Evolutionary conservation across 2,113 vertebrate genomes (phyloP).

Genomic region (Petromus typicus): DNA sequence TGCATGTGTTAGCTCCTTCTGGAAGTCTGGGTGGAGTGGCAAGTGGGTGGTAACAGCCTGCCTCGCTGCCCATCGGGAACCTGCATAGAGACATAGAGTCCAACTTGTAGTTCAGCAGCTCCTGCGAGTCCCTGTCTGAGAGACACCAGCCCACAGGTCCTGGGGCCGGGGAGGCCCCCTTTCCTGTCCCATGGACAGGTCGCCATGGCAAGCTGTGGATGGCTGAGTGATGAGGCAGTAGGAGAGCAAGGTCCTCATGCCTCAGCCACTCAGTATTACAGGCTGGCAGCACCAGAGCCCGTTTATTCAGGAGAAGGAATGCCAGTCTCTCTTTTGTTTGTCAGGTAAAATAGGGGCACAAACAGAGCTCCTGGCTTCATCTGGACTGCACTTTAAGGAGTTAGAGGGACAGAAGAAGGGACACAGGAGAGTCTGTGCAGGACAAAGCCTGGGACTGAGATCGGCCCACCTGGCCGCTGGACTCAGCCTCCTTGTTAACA

Average conservation of each 20-base stretch:
- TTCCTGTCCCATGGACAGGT: fast-evolving
- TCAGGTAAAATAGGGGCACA: too few relatives aligned
- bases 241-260: fast-evolving
- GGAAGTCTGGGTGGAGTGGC: not conserved
- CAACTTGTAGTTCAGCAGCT: not conserved
- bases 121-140: not conserved
- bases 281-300: too few relatives aligned
- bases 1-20: not conserved
- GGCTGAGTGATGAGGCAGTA: fast-evolving
- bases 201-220: fast-evolving
- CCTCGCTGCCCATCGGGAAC: not conserved
- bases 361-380: too few relatives aligned
- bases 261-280: too few relatives aligned
- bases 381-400: too few relatives aligned
- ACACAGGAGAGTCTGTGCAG: too few relatives aligned
- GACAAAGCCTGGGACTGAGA: too few relatives aligned
- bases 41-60: fast-evolving
- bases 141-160: not conserved
- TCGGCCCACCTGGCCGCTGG: too few relatives aligned
- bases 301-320: too few relatives aligned
- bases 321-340: too few relatives aligned
- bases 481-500: too few relatives aligned
- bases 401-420: too few relatives aligned
- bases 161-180: not conserved
- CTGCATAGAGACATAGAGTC: fast-evolving